Evolutionary conservation across 1,140 invertebrate species (phyloP).

Genomic region (Drosophila quadrilineata): DNA sequence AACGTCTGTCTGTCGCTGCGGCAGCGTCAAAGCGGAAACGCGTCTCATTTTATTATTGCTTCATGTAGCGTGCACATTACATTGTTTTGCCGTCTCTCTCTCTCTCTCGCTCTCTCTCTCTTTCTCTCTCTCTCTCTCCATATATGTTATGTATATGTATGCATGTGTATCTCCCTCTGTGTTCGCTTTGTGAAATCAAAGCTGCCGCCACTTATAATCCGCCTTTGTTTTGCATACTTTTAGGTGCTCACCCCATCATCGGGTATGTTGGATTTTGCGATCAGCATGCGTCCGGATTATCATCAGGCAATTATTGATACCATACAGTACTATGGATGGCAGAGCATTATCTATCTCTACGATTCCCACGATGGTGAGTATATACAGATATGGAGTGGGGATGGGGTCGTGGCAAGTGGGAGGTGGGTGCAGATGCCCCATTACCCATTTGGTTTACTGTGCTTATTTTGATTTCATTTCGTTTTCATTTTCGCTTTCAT

Average conservation of each 20-base stretch:
- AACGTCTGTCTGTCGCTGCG: conserved; percentile 26
- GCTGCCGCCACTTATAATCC: conserved; percentile 27
- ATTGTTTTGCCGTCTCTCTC: conserved; percentile 62
- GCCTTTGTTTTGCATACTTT: conserved; percentile 65
- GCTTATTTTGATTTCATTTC: conserved; percentile 69
- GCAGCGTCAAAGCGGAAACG: conserved; percentile 62
- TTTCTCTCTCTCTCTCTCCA: no score
- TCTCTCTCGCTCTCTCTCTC: no score
- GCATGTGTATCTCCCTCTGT: no score
- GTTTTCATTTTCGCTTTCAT: conserved; percentile 62
- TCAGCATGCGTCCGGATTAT: conserved; percentile 96
- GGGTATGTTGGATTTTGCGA: conserved; percentile 92
- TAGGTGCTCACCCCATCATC: conserved; percentile 91
- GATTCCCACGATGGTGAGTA: conserved; percentile 96
- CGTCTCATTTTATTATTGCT: conserved; percentile 80
- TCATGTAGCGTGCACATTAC: conserved; percentile 77
- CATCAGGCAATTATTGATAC: conserved; percentile 96
- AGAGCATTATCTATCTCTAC: conserved; percentile 96
- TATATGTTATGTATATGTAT: no score
- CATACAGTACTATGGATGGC: conserved; percentile 95
- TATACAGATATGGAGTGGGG: neutral
- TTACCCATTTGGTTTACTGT: conserved; percentile 54
- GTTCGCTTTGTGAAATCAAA: no score
- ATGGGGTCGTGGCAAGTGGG: neutral
- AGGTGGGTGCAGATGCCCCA: conserved; percentile 7